phyloP scores from a whole-genome alignment of 2,113 vertebrate species.

The Marcusenius ussheri region DNA sequence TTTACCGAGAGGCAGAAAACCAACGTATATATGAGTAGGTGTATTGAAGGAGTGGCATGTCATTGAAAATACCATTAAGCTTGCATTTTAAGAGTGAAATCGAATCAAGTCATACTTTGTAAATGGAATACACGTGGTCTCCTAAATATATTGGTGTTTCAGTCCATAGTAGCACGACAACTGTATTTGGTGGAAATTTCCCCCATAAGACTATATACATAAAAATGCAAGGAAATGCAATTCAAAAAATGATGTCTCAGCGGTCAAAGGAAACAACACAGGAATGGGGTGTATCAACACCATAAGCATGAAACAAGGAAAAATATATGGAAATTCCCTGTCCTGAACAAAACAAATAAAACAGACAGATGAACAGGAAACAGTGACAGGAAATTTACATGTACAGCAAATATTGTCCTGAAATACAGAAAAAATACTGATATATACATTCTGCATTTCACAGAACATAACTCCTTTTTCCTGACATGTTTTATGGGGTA shows the following conservation, averaged over 20 bases:
- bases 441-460: neutral
- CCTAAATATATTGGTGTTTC: neutral
- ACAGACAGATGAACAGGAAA: neutral
- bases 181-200: neutral
- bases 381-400: neutral
- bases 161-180: neutral
- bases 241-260: neutral
- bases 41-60: neutral
- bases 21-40: neutral
- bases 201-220: neutral
- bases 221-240: neutral
- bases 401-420: neutral
- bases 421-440: neutral
- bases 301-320: neutral
- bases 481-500: neutral
- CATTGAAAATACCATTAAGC: neutral
- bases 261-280: neutral
- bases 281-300: neutral
- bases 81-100: neutral
- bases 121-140: neutral
- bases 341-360: neutral
- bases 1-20: neutral
- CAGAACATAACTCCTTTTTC: neutral
- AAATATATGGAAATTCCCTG: neutral
- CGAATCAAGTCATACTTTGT: neutral